Evolutionary conservation across 2,888 invertebrate species (phyloP), one percentile per base, ranked within the genome.

Genomic region (Apeira syringaria): DNA sequence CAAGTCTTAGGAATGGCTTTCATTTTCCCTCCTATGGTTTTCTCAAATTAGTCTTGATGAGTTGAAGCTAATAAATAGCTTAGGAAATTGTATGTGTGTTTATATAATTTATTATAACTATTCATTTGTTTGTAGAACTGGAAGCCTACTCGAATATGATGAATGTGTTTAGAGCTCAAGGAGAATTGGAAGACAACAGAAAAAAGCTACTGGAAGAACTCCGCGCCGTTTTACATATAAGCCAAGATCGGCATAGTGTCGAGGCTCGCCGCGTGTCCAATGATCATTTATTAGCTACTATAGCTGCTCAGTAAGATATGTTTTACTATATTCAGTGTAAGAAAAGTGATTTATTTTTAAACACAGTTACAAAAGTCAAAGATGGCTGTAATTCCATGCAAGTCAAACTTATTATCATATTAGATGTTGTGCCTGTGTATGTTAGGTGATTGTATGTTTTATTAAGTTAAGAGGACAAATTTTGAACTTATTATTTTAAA

Each of bases 111-210:
- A 59, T 48, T 15, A 3, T 45, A 48, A 47, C 51, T 53, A 59
- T 67, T 72, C 62, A 56, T 75, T 74, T 81, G 70, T 69, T 91
- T 91, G 41, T 79, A 97, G 97, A 98, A 92, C 88, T 98, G 78
- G 97, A 97, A 89, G 97, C 98, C 57, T 98, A 98, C 91, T 94
- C 96, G 67, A 94, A 94, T 80, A 92, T 98, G 80, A 94, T 98
- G 47, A 95, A 96, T 73, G 97, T 96, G 64, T 93, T 98, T 77
- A 93, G 98, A 85, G 98, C 98, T 65, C 98, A 98, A 90, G 98
- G 98, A 59, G 93, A 94, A 69, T 92, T 98, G 47, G 95, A 93
- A 74, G 93, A 94, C 68, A 94, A 94, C 70, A 97, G 97, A 91
- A 94, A 94, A 74, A 95, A 94, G 81, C 85, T 97, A 65, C 90